Evolutionary conservation across 1,140 invertebrate species (phyloP).

Genomic region (Capitella teleta): DNA sequence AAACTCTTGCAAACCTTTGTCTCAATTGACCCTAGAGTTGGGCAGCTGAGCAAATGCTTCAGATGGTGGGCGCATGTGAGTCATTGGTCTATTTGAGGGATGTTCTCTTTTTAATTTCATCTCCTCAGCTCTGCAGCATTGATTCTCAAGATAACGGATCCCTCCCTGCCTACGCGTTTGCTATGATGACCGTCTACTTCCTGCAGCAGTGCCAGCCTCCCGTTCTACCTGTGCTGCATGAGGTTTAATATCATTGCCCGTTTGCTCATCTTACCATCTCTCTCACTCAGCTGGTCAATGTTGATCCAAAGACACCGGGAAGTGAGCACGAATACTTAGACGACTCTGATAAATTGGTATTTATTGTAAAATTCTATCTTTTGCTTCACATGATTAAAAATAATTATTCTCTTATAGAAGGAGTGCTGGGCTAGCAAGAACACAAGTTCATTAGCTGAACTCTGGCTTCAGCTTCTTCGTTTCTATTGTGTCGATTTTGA

Average conservation of each 20-base stretch:
- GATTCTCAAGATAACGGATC: conserved; percentile 35
- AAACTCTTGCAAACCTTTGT: conserved; percentile 26
- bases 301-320: no score
- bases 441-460: conserved; percentile 23
- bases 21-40: conserved; percentile 25
- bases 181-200: conserved; percentile 36
- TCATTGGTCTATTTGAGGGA: background rate
- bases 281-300: no score
- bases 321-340: no score
- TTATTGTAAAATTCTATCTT: no score
- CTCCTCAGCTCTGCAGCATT: conserved; percentile 28
- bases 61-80: conserved; percentile 35
- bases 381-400: no score
- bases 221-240: conserved; percentile 31
- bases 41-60: conserved; percentile 24
- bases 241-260: no score
- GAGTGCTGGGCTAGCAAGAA: conserved; percentile 21
- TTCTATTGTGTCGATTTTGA: conserved; percentile 44
- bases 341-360: no score
- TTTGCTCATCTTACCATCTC: no score
- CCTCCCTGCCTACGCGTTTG: conserved; percentile 31
- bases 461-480: conserved; percentile 43
- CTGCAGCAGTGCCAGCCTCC: conserved; percentile 30
- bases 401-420: background rate
- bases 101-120: background rate